A percentile compares a stretch with the other conserved stretches of the same genome.
Evolutionary conservation across 2,888 invertebrate genomes (phyloP).

Genomic region (Acanthosepion esculentum): DNA sequence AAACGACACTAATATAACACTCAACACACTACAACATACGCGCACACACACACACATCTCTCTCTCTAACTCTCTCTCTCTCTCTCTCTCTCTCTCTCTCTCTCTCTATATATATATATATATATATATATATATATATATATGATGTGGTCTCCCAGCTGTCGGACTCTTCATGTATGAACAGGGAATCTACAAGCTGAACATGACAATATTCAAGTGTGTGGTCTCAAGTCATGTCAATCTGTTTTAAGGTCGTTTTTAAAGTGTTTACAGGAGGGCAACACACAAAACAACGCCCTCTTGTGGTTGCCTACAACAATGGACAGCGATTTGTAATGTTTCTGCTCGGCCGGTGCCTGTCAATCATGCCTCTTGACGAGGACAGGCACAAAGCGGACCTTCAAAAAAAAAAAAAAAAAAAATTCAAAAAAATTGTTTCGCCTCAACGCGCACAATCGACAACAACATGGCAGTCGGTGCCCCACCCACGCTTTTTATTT

Average conservation of each 20-base stretch:
- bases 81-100: too few relatives aligned
- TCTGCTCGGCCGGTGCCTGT: conserved; percentile 14
- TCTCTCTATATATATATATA: too few relatives aligned
- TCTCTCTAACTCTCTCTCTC: too few relatives aligned
- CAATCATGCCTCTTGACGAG: background rate
- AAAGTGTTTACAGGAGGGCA: conserved; percentile 33
- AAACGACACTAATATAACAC: too few relatives aligned
- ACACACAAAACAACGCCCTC: background rate
- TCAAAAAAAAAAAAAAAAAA: too few relatives aligned
- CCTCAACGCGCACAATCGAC: too few relatives aligned
- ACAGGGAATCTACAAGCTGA: background rate
- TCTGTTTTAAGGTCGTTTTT: background rate
- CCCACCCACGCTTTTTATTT: too few relatives aligned
- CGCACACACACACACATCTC: too few relatives aligned
- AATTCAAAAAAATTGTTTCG: too few relatives aligned
- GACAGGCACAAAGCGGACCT: background rate
- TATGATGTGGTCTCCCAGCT: background rate
- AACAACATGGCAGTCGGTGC: too few relatives aligned
- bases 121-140: conserved; percentile 16
- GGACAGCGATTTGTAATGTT: background rate
- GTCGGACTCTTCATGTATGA: background rate
- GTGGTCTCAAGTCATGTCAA: background rate
- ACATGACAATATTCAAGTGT: background rate
- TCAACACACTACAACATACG: too few relatives aligned
- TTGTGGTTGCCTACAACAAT: background rate